Base-by-base conservation (phyloP, 2,888 invertebrate genomes). In the Bursaphelenchus okinawaensis region DNA sequence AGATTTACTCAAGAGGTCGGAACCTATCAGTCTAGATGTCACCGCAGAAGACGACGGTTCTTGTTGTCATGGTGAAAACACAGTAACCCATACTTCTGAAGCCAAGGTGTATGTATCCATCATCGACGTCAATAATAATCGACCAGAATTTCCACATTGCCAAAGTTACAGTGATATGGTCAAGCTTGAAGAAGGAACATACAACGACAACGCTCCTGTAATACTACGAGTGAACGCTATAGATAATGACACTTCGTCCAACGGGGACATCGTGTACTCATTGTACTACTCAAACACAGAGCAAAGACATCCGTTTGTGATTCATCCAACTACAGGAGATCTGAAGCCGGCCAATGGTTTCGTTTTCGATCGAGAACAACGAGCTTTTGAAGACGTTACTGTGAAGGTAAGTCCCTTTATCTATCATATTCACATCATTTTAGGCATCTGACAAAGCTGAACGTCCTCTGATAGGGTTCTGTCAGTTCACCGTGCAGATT, bases 391-490 rank as follows among this genome's bases (percentile, higher is more conserved):
- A 56, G 81, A 81, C 60, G 82, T 82, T 9, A 80, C 82, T 27
- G 81, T 83, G 9, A 82, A 82, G 70, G 78, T 76, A 20, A 68
- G 12, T 29, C 7, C 24, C 22, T 2, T 8, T 23, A 23, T 16
- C n/a, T 16, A 16, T 22, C 7, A 55, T 56, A 8, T 23, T 52
- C 52, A n/a, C 28, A n/a, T 16, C 16, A 7, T 63, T 74, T n/a
- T 65, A 95, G 85, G 98, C 95, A 6, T 93, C 93, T 0, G 98
- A 98, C 87, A 91, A 94, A 83, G 98, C 95, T n/a, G 92, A 92
- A 83, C 94, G 95, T 0, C 92, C 93, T 0, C 85, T 98, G 74
- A 95, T 95, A 85, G 94, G 95, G 26, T 94, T 95, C 73, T 98
- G 98, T 84, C 95, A 95, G 7, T 96, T 98, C 84, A 93, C 93